Evolutionary conservation across 2,888 invertebrate genomes (phyloP), one percentile per base, ranked within the genome.

Genomic region (Andrena bucephala): DNA sequence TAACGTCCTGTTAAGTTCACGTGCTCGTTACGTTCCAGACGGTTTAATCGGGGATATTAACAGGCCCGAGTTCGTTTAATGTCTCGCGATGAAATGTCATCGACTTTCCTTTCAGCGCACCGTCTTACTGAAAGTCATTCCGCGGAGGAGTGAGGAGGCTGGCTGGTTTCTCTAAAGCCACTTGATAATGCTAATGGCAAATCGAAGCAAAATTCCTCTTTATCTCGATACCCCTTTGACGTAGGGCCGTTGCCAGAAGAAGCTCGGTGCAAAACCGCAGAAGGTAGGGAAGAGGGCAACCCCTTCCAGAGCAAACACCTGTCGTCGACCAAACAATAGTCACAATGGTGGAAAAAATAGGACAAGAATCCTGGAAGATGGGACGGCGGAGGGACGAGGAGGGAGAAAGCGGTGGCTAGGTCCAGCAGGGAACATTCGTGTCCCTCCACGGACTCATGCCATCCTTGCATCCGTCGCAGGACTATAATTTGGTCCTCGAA

Each of bases 241-340:
- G 8, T 8, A 2, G 7, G 42, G 13, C 42, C 3, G 7, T 24
- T 10, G 24, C 27, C 24, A 57, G 20, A 16, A 42, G 24, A 24
- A 24, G 20, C 10, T 24, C 10, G 10, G 4, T 4, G 24, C 0
- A 1, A 57, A 57, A 27, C 57, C 57, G 57, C 57, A 20, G 5
- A 8, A 33, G 1, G 10, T 8, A 20, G 1, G 16, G 5, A 20
- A 27, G 27, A 29, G 60, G 75, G 62, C 65, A 74, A 52, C 33
- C 31, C 24, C 86, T 85, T 82, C 84, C 73, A 82, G 85, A 90
- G 90, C 86, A 87, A 87, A 85, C 85, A 92, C 90, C 91, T 92
- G 91, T 91, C 90, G 87, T 88, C 87, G 81, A 71, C 75, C 86
- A 81, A 87, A 91, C 90, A 91, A 91, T 90, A 83, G 77, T 77